A percentile compares a stretch with the other conserved stretches of the same genome.
phyloP scores from a whole-genome alignment of 2,797 vertebrate genomes.

The Aplochiton taeniatus region DNA sequence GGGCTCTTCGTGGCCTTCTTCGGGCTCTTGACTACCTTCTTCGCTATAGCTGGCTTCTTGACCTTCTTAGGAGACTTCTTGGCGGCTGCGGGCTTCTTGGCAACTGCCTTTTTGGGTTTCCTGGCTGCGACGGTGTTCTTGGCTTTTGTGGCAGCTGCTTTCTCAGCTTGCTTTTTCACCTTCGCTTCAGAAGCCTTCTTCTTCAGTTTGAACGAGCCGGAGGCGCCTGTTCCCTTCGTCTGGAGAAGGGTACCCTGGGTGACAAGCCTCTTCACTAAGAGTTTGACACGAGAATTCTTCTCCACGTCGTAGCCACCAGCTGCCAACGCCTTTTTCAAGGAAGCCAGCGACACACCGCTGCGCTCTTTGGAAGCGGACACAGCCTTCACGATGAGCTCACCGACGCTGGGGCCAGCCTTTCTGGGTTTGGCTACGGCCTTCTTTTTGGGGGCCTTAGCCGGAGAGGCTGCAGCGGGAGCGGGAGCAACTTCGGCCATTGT shows the following conservation, averaged over 20 bases:
- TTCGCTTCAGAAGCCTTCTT: slow-evolving; percentile 30
- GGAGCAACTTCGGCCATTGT: slow-evolving; percentile 49
- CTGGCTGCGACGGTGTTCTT: slow-evolving; percentile 36
- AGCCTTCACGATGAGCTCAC: slow-evolving; percentile 45
- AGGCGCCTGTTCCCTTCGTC: slow-evolving; percentile 57
- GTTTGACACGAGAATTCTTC: slow-evolving; percentile 76
- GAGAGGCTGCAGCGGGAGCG: slow-evolving; percentile 31
- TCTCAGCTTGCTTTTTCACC: slow-evolving; percentile 24
- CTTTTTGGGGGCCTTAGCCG: slow-evolving; percentile 41
- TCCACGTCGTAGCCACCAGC: slow-evolving; percentile 69
- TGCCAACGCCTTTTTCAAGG: slow-evolving; percentile 48
- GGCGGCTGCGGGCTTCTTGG: slow-evolving; percentile 30
- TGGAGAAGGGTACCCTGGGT: slow-evolving; percentile 71
- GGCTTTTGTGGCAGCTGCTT: slow-evolving; percentile 25
- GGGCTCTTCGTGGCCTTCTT: slow-evolving; percentile 46
- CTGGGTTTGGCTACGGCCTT: slow-evolving; percentile 35
- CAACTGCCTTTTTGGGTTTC: slow-evolving; percentile 41
- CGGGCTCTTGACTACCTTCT: slow-evolving; percentile 42
- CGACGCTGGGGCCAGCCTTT: slow-evolving; percentile 44
- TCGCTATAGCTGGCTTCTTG: slow-evolving; percentile 43
- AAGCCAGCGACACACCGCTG: slow-evolving; percentile 47
- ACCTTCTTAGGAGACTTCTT: slow-evolving; percentile 48
- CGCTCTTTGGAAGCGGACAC: slow-evolving; percentile 51
- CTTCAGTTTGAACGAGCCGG: slow-evolving; percentile 49
- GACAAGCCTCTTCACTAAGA: slow-evolving; percentile 70